Percentiles rank a stretch among this genome's conserved stretches.
phyloP scores from a whole-genome alignment of 2,797 vertebrate genomes.

The Bradypodion ventrale region DNA sequence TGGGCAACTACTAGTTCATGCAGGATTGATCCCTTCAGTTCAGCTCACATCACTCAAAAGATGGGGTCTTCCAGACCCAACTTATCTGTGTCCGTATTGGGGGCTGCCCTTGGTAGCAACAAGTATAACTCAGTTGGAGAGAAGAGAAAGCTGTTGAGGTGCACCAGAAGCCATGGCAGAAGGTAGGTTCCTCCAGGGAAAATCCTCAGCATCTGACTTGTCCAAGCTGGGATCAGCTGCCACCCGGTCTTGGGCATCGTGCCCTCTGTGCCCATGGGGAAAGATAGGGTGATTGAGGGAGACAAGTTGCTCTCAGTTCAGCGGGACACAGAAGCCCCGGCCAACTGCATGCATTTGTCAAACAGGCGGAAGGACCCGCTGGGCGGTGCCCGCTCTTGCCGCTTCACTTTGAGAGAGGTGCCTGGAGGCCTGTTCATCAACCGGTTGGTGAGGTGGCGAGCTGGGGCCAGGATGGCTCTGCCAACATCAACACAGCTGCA shows the following conservation, averaged over 20 bases:
- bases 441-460: conserved; percentile 48
- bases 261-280: fast-evolving
- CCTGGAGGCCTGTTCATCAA: conserved; percentile 10
- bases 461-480: conserved; percentile 56
- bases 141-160: background rate
- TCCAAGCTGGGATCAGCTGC: too few relatives aligned
- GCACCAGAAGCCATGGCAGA: background rate
- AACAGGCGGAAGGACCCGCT: conserved; percentile 59
- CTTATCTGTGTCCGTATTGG: fast-evolving
- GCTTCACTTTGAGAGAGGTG: conserved; percentile 46
- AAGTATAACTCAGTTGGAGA: background rate
- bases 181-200: too few relatives aligned
- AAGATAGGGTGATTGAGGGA: fast-evolving
- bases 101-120: background rate
- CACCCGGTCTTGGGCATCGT: background rate
- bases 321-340: fast-evolving
- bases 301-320: fast-evolving
- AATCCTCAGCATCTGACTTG: background rate
- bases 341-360: conserved; percentile 72
- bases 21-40: background rate
- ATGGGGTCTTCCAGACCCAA: too few relatives aligned
- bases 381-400: background rate
- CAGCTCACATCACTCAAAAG: background rate
- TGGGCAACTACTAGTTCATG: background rate
- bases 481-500: conserved; percentile 53